These are phyloP conservation scores for Hololepta plana DNA, from an alignment of 2,888 invertebrate species.

Conservation along the genomic window DNA sequence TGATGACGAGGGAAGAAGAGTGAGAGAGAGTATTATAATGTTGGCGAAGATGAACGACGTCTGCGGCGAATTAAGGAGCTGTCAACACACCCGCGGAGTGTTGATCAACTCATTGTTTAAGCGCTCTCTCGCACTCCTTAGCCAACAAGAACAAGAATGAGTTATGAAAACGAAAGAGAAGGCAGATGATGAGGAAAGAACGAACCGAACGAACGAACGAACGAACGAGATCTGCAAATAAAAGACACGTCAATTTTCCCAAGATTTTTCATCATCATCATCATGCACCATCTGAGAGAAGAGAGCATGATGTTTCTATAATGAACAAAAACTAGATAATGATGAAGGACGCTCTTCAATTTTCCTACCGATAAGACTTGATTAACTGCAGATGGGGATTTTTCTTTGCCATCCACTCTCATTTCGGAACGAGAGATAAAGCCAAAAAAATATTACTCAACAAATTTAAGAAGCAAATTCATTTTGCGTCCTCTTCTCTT, in stretches of 20 bases:
- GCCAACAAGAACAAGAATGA: too few relatives aligned
- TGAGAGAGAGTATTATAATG: too few relatives aligned
- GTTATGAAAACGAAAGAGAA: too few relatives aligned
- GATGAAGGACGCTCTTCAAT: constrained; percentile 22
- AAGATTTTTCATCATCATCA: constrained; percentile 29
- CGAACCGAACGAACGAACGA: too few relatives aligned
- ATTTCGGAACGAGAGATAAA: too few relatives aligned
- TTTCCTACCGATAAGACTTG: constrained; percentile 21
- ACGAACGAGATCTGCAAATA: constrained; percentile 29
- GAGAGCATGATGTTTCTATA: constrained; percentile 24
- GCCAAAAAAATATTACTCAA: too few relatives aligned
- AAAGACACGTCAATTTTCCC: constrained; percentile 28
- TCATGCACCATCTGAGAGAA: constrained; percentile 12
- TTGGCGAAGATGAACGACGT: constrained; percentile 26
- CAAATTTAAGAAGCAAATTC: too few relatives aligned
- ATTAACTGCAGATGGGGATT: constrained; percentile 25
- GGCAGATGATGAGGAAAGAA: too few relatives aligned
- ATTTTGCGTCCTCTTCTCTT: too few relatives aligned
- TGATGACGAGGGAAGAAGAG: too few relatives aligned
- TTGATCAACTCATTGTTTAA: constrained; percentile 22
- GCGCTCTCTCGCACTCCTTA: constrained; percentile 21
- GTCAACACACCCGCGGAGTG: constrained; percentile 16
- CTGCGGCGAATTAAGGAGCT: constrained; percentile 23
- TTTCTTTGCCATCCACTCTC: too few relatives aligned
- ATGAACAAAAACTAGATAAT: constrained; percentile 28